phyloP scores from a whole-genome alignment of 1,140 invertebrate genomes.

The Drosophila tsacasi region DNA sequence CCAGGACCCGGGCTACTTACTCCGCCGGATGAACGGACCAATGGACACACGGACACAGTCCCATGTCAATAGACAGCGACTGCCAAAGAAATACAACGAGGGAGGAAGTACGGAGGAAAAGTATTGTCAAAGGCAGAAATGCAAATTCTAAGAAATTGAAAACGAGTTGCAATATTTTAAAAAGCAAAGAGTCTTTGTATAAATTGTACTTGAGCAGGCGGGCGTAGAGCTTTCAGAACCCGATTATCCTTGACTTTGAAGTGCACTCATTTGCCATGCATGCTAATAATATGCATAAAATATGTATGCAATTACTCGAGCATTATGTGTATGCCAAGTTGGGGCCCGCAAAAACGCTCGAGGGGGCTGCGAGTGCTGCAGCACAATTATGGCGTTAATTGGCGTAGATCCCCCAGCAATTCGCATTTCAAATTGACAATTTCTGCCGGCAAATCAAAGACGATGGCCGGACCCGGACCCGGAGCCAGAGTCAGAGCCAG shows the following conservation, averaged over 20 bases:
- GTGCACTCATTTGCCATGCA: conserved; percentile 61
- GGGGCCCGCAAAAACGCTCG: conserved; percentile 22
- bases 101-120: conserved; percentile 15
- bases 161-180: conserved; percentile 72
- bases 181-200: conserved; percentile 60
- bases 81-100: conserved; percentile 30
- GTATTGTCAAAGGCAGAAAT: conserved; percentile 69
- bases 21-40: conserved; percentile 48
- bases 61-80: conserved; percentile 64
- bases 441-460: conserved; percentile 49
- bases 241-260: conserved; percentile 33
- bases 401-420: conserved; percentile 22
- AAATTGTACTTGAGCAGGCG: conserved; percentile 37
- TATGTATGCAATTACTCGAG: conserved; percentile 63
- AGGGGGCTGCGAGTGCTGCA: conserved; percentile 33
- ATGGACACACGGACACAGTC: conserved; percentile 34
- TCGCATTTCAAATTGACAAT: conserved; percentile 45
- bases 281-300: conserved; percentile 70
- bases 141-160: conserved; percentile 75
- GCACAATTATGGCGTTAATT: conserved; percentile 63
- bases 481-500: background rate
- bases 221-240: conserved; percentile 2
- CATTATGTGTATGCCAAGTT: conserved; percentile 34
- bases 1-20: conserved; percentile 64
- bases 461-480: background rate